phyloP scores from a whole-genome alignment of 2,797 vertebrate genomes.

The Channallabes apus region DNA sequence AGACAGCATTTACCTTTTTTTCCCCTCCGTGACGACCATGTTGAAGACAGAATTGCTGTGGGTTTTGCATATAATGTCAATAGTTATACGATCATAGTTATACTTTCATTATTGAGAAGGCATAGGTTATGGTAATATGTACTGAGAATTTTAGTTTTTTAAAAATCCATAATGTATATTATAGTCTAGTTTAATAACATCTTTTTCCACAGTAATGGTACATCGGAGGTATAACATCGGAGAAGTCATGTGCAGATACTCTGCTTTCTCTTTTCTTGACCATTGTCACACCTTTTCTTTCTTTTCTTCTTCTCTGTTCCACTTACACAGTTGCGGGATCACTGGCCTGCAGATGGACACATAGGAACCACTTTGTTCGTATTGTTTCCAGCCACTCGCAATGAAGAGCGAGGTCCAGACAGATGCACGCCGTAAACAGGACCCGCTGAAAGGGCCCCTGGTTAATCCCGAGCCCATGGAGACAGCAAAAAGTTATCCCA shows the following conservation, averaged over 20 bases:
- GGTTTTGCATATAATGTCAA: no score
- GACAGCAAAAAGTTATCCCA: constrained; percentile 85
- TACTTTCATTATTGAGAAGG: no score
- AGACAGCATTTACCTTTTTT: no score
- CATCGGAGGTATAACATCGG: no score
- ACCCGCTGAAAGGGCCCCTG: constrained; percentile 93
- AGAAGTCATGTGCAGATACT: neutral
- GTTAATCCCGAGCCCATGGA: constrained; percentile 89
- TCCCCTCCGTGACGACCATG: no score
- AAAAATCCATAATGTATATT: no score
- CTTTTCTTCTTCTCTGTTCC: neutral
- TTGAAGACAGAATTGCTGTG: no score
- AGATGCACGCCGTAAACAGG: constrained; percentile 85
- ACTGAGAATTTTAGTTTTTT: no score
- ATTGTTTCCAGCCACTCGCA: constrained; percentile 78
- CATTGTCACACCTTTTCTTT: neutral
- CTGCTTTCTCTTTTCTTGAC: neutral
- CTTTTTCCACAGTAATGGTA: no score
- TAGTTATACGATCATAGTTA: no score
- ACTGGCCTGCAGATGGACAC: constrained; percentile 79
- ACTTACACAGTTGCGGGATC: constrained; percentile 59
- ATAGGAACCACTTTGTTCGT: constrained; percentile 69
- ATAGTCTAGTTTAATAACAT: no score
- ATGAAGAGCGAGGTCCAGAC: constrained; percentile 98
- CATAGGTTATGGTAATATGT: no score